These are phyloP conservation scores for Ceratotherium simum DNA, from an alignment of 2,113 vertebrate genomes.

Conservation along the genomic window DNA sequence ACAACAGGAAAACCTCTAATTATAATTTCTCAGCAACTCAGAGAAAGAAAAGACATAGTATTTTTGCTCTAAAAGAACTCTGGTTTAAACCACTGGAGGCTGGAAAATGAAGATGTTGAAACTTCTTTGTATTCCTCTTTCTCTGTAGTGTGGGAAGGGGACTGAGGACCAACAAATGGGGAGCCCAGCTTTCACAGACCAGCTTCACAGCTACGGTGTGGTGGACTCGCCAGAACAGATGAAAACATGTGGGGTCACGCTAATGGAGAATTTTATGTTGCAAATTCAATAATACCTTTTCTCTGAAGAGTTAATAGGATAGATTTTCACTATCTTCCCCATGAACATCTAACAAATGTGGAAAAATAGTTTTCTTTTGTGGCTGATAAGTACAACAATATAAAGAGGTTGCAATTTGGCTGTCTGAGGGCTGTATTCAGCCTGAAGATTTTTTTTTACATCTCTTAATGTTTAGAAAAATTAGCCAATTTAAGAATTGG, in stretches of 20 bases:
- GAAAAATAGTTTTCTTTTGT: constrained; percentile 1
- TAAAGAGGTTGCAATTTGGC: neutral
- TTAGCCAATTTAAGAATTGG: neutral
- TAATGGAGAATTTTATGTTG: neutral
- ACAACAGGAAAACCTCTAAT: constrained; percentile 79
- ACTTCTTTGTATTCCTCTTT: constrained; percentile 42
- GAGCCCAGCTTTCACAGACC: neutral
- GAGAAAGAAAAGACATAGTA: constrained; percentile 64
- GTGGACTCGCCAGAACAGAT: neutral
- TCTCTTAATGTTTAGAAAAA: neutral
- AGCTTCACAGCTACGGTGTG: neutral
- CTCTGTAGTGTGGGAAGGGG: neutral
- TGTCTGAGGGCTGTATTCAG: neutral
- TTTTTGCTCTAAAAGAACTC: constrained; percentile 58
- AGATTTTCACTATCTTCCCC: neutral
- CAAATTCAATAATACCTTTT: constrained; percentile 19
- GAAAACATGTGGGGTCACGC: neutral
- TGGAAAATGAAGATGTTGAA: constrained; percentile 56
- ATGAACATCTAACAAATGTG: neutral
- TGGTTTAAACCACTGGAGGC: constrained; percentile 51
- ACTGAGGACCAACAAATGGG: neutral
- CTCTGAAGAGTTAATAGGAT: neutral
- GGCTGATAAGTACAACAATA: neutral
- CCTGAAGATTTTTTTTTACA: neutral
- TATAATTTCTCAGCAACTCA: constrained; percentile 77